A percentile compares a stretch with the other conserved stretches of the same genome.
phyloP scores from a whole-genome alignment of 2,797 vertebrate genomes.

The Paramormyrops hopkinsi region DNA sequence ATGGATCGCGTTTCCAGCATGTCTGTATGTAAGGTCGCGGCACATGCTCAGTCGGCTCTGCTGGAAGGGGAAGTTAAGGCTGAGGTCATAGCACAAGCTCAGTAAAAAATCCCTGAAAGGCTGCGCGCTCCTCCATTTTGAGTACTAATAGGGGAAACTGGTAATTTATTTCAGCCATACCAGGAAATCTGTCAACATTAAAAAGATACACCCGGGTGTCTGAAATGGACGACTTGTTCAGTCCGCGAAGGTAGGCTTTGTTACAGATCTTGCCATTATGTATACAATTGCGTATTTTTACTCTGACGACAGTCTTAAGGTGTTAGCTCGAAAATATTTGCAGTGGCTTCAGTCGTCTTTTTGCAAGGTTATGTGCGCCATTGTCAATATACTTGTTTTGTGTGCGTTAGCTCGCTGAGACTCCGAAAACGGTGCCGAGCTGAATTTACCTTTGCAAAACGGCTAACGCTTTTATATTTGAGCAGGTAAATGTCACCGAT shows the following conservation, averaged over 20 bases:
- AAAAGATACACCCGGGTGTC: constrained; percentile 66
- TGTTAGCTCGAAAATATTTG: constrained; percentile 41
- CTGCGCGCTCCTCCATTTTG: constrained; percentile 98
- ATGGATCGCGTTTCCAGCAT: constrained; percentile 62
- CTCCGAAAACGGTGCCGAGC: constrained; percentile 20
- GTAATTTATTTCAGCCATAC: constrained; percentile 51
- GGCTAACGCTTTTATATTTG: background rate
- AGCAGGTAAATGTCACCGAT: constrained; percentile 15
- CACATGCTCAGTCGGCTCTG: constrained; percentile 94
- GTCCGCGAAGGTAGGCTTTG: constrained; percentile 89
- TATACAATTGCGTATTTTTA: constrained; percentile 37
- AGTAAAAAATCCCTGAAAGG: constrained; percentile 75
- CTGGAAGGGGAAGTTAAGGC: constrained; percentile 79
- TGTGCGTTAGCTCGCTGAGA: constrained; percentile 27
- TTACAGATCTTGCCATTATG: constrained; percentile 50
- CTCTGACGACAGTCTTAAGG: constrained; percentile 27
- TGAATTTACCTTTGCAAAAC: background rate
- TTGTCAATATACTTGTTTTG: constrained; percentile 43
- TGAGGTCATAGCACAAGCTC: constrained; percentile 98
- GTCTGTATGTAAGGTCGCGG: constrained; percentile 77
- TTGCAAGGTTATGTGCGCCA: constrained; percentile 19
- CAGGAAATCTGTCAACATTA: constrained; percentile 52
- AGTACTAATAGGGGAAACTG: constrained; percentile 69
- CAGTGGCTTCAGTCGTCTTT: constrained; percentile 40
- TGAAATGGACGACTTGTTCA: constrained; percentile 93